A percentile compares a stretch with the other conserved stretches of the same genome.
These are phyloP conservation scores for Macaca nemestrina DNA, from an alignment of 2,113 vertebrate species.

Conservation along the genomic window DNA sequence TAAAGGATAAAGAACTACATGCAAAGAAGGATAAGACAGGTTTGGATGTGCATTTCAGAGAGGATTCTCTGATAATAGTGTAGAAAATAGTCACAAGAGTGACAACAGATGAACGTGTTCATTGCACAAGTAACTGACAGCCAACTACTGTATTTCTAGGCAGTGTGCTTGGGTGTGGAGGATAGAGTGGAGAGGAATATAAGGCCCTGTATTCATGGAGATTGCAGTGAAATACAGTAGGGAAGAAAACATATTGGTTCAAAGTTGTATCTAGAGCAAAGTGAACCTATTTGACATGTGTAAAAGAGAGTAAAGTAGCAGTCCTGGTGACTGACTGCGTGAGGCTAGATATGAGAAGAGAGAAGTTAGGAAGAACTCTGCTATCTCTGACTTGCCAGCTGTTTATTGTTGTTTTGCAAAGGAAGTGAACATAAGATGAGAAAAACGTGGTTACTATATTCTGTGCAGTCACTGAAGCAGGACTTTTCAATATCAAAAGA, in stretches of 20 bases:
- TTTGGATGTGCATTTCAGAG: background rate
- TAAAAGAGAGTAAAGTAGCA: background rate
- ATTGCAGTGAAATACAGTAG: background rate
- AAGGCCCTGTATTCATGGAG: too few species aligned
- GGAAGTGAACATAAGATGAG: background rate
- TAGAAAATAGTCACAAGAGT: background rate
- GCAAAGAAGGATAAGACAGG: background rate
- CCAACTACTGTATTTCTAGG: background rate
- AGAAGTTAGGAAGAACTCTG: background rate
- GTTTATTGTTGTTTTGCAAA: background rate
- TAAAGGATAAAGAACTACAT: background rate
- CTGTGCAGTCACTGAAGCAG: background rate
- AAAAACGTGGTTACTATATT: background rate
- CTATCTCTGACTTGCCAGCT: background rate
- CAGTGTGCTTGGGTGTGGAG: background rate
- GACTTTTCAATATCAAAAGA: constrained; percentile 12
- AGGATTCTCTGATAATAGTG: background rate
- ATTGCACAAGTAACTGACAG: background rate
- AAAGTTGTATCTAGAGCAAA: background rate
- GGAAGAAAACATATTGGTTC: background rate
- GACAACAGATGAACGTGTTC: background rate
- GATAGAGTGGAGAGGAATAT: background rate
- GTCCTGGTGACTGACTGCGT: background rate
- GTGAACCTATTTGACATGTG: background rate
- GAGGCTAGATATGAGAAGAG: background rate